phyloP scores from a whole-genome alignment of 1,140 invertebrate species.

The Antheraea pernyi region DNA sequence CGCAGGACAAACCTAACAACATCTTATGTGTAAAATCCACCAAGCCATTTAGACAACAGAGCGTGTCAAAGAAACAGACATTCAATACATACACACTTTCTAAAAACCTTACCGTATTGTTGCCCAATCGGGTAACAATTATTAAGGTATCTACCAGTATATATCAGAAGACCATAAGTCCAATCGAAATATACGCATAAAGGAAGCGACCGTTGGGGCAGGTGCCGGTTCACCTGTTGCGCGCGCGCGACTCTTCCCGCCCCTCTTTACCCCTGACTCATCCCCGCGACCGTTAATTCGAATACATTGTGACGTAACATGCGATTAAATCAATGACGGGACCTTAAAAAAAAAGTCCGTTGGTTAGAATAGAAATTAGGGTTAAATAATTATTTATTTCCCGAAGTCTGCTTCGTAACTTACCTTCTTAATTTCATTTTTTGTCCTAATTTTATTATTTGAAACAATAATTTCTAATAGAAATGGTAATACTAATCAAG shows the following conservation, averaged over 20 bases:
- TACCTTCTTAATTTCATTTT: not conserved
- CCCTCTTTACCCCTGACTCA: constrained; percentile 11
- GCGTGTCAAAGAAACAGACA: too few species aligned
- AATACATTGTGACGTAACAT: constrained; percentile 44
- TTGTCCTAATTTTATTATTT: not conserved
- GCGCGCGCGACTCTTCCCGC: constrained; percentile 21
- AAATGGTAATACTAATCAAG: too few species aligned
- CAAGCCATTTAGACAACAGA: too few species aligned
- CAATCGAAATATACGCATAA: constrained; percentile 54
- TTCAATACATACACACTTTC: too few species aligned
- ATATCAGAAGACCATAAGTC: constrained; percentile 31
- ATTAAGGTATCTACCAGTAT: constrained; percentile 2
- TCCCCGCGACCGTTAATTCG: constrained; percentile 41
- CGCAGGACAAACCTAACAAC: too few species aligned
- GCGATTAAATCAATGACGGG: constrained; percentile 36
- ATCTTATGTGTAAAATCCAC: too few species aligned
- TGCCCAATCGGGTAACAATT: not conserved
- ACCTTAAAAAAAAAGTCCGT: constrained; percentile 7
- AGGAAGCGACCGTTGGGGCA: constrained; percentile 61
- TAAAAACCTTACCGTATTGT: too few species aligned
- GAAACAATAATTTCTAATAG: not conserved
- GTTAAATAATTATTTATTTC: not conserved
- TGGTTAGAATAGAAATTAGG: not conserved
- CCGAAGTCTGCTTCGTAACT: too few species aligned
- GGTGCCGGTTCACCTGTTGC: constrained; percentile 59